Conservation (phyloP, 2,888 invertebrate species). For the Craniophora ligustri region DNA sequence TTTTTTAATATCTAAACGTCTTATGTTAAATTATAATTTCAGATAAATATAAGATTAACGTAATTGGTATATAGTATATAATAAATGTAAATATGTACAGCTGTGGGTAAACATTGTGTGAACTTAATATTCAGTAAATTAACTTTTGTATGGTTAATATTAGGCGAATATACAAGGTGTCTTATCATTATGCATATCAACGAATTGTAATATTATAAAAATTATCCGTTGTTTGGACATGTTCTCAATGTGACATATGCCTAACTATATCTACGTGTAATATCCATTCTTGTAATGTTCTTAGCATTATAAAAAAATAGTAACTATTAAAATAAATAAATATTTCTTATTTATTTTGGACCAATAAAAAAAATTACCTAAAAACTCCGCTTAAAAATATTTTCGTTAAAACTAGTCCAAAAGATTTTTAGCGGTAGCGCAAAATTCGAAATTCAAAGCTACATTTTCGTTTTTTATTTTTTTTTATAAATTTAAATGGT, state of each 20-base stretch:
- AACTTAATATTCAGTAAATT: constrained; percentile 60
- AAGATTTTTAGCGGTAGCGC: constrained; percentile 13
- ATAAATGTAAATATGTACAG: constrained; percentile 82
- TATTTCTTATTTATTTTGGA: constrained; percentile 43
- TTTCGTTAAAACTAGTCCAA: constrained; percentile 36
- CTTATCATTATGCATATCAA: constrained; percentile 88
- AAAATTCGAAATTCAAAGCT: constrained; percentile 16
- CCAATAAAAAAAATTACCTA: constrained; percentile 31
- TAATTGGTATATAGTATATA: constrained; percentile 45
- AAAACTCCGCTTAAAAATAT: neutral
- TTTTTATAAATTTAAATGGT: constrained; percentile 17
- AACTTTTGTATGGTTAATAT: constrained; percentile 80
- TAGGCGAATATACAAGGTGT: constrained; percentile 86
- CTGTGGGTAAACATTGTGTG: constrained; percentile 62
- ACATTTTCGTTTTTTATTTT: constrained; percentile 2
- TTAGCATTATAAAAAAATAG: constrained; percentile 30
- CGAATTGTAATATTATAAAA: constrained; percentile 80
- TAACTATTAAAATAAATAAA: constrained; percentile 26
- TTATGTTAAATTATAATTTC: constrained; percentile 39
- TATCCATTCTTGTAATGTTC: constrained; percentile 40
- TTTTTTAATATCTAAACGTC: constrained; percentile 26
- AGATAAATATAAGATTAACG: constrained; percentile 41
- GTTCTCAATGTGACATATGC: constrained; percentile 55
- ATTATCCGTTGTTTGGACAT: constrained; percentile 56
- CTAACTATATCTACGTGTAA: constrained; percentile 45